Conservation (phyloP, 2,113 vertebrate species). For the Atrichornis clamosus region DNA sequence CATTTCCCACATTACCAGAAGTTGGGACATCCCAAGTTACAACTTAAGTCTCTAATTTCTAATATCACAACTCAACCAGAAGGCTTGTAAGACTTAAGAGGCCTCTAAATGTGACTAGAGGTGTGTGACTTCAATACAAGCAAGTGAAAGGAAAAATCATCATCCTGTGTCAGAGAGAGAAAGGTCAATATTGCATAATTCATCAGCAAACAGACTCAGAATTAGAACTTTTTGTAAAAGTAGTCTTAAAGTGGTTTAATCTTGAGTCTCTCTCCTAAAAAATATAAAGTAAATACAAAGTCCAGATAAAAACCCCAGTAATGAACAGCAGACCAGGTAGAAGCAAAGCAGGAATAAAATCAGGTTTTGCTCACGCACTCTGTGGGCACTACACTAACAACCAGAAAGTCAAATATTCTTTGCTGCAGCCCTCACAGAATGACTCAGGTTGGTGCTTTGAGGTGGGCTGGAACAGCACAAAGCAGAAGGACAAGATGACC, state of each 20-base stretch:
- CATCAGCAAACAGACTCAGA: background rate
- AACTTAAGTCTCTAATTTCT: background rate
- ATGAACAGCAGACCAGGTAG: background rate
- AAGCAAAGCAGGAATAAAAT: background rate
- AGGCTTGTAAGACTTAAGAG: background rate
- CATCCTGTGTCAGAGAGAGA: no score
- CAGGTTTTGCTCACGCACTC: background rate
- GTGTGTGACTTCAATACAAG: background rate
- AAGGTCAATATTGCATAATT: background rate
- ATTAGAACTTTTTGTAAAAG: background rate
- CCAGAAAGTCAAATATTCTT: background rate
- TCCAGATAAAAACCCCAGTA: background rate
- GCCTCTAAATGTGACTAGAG: background rate
- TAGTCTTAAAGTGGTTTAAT: background rate
- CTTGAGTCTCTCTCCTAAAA: background rate
- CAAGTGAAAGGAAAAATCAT: background rate
- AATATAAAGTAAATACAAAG: background rate
- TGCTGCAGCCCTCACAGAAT: background rate
- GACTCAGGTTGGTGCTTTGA: rapidly evolving
- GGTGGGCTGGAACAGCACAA: rapidly evolving
- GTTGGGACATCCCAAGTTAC: background rate
- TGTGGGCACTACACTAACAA: background rate
- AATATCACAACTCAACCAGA: background rate
- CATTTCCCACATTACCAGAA: background rate
- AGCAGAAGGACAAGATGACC: rapidly evolving